phyloP scores from a whole-genome alignment of 2,113 vertebrate genomes.

The Microtus richardsoni region DNA sequence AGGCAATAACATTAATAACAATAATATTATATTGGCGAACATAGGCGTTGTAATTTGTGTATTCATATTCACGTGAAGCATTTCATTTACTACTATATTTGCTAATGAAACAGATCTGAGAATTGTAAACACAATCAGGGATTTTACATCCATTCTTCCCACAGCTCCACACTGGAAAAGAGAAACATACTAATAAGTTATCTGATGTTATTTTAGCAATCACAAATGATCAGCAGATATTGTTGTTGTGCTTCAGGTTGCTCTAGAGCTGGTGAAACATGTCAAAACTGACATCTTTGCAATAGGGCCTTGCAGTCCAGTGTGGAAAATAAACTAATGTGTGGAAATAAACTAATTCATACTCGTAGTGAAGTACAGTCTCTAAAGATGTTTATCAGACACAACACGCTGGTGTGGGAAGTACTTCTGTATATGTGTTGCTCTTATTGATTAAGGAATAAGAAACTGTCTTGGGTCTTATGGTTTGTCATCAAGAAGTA shows the following conservation, averaged over 20 bases:
- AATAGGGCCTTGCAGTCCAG: neutral
- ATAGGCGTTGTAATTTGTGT: neutral
- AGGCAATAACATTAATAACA: neutral
- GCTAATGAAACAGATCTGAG: neutral
- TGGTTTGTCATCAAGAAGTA: constrained; percentile 11
- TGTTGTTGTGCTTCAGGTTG: neutral
- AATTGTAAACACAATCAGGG: constrained; percentile 19
- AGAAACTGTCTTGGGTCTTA: neutral
- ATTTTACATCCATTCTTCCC: neutral
- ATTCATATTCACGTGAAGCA: neutral
- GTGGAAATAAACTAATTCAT: constrained; percentile 10
- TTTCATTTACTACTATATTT: constrained; percentile 48
- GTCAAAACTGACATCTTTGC: constrained; percentile 20
- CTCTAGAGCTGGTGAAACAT: neutral
- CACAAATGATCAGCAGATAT: neutral
- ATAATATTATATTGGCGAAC: constrained; percentile 28
- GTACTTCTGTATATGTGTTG: too few species aligned
- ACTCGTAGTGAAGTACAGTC: neutral
- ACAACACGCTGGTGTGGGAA: neutral
- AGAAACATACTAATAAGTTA: neutral
- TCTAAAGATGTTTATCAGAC: neutral
- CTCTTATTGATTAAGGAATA: too few species aligned
- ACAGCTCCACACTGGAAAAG: neutral
- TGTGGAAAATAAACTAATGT: neutral
- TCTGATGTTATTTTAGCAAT: constrained; percentile 4